phyloP scores from a whole-genome alignment of 2,797 vertebrate genomes.

The Sciurus vulgaris region DNA sequence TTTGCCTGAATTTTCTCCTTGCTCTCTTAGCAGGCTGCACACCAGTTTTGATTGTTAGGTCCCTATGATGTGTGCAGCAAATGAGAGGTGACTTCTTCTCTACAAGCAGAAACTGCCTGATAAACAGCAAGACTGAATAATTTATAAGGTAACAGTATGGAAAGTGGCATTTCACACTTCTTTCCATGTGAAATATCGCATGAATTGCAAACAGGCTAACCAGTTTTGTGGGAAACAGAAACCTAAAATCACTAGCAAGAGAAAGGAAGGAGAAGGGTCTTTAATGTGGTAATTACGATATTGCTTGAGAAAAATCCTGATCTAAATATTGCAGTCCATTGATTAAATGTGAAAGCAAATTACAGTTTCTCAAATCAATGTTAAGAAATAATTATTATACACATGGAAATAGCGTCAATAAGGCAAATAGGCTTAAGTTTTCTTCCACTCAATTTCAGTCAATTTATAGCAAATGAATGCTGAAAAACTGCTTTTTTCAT shows the following conservation, averaged over 20 bases:
- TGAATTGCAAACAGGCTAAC: slow-evolving; percentile 87
- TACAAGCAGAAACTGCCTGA: slow-evolving; percentile 86
- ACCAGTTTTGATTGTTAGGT: slow-evolving; percentile 82
- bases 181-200: slow-evolving; percentile 86
- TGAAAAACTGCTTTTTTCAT: slow-evolving; percentile 68
- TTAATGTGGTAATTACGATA: slow-evolving; percentile 66
- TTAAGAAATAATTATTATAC: slow-evolving; percentile 77
- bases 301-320: slow-evolving; percentile 73
- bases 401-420: slow-evolving; percentile 63
- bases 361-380: slow-evolving; percentile 76
- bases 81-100: slow-evolving; percentile 87
- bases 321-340: slow-evolving; percentile 76
- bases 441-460: slow-evolving; percentile 78
- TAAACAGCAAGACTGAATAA: slow-evolving; percentile 89
- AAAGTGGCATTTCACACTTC: slow-evolving; percentile 87
- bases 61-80: slow-evolving; percentile 81
- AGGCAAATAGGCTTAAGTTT: slow-evolving; percentile 64
- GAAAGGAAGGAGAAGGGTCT: slow-evolving; percentile 60
- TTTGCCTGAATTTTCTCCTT: slow-evolving; percentile 53
- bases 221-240: slow-evolving; percentile 79
- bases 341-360: slow-evolving; percentile 86
- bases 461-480: slow-evolving; percentile 78
- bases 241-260: slow-evolving; percentile 74
- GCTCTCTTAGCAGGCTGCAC: slow-evolving; percentile 66
- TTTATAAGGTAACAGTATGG: slow-evolving; percentile 84